A percentile compares a stretch with the other conserved stretches of the same genome.
These are phyloP conservation scores for Sebastolobus alascanus DNA, from an alignment of 2,797 vertebrate species.

Conservation along the genomic window DNA sequence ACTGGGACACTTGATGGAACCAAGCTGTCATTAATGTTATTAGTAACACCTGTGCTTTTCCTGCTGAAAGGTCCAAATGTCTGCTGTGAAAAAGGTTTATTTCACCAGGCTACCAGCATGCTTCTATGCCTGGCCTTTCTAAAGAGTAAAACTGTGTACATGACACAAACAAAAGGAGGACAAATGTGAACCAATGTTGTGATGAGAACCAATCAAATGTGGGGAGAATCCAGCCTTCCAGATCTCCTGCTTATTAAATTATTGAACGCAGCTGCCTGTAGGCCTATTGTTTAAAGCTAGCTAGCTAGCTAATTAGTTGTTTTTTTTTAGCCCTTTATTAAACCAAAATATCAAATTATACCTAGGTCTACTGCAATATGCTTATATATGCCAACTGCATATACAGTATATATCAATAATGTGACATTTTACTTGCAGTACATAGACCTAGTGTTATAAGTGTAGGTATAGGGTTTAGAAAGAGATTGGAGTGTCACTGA, in stretches of 20 bases:
- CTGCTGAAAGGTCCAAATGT: conserved; percentile 14
- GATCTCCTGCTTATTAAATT: not conserved
- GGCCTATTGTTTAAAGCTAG: not conserved
- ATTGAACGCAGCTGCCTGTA: not conserved
- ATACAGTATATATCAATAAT: not conserved
- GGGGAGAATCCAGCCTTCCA: not conserved
- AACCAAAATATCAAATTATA: not conserved
- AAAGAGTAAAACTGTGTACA: not conserved
- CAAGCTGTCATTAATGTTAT: conserved; percentile 15
- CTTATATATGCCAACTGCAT: not conserved
- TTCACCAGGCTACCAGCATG: not conserved
- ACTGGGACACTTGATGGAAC: conserved; percentile 12
- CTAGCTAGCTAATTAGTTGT: not conserved
- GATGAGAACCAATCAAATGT: not conserved
- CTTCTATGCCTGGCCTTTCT: not conserved
- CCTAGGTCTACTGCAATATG: not conserved
- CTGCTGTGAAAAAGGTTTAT: conserved; percentile 9
- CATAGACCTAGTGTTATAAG: not conserved
- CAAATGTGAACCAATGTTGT: not conserved
- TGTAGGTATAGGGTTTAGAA: not conserved
- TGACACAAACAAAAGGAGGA: not conserved
- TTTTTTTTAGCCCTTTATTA: not conserved
- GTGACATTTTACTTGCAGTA: not conserved
- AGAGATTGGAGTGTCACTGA: conserved; percentile 2
- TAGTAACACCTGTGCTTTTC: conserved; percentile 26